These are phyloP conservation scores for Callipepla californica DNA, from an alignment of 2,113 vertebrate genomes.

Conservation along the genomic window DNA sequence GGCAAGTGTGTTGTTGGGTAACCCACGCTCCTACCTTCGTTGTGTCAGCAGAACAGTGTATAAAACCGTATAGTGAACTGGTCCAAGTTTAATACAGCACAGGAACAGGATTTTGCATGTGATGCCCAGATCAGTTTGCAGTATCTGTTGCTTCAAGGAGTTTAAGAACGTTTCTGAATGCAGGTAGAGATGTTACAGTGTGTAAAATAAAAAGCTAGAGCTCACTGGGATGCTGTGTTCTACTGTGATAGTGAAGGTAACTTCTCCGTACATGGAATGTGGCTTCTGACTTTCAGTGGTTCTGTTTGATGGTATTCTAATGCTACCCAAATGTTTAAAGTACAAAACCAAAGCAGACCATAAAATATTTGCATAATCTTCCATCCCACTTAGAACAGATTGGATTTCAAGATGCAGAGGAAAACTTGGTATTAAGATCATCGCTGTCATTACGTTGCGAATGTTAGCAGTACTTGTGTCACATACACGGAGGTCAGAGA, in stretches of 20 bases:
- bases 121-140: neutral
- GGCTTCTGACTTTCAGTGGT: neutral
- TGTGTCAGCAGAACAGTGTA: neutral
- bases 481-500: neutral
- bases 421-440: neutral
- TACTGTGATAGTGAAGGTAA: neutral
- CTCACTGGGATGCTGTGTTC: fast-evolving
- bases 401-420: neutral
- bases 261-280: neutral
- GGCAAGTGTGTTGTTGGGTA: neutral
- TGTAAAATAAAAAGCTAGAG: neutral
- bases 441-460: neutral
- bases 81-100: neutral
- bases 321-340: neutral
- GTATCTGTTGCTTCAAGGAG: neutral
- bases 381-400: neutral
- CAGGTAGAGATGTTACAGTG: neutral
- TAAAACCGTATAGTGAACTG: neutral
- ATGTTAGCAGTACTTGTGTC: neutral
- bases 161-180: neutral
- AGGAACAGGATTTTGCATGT: neutral
- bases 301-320: neutral
- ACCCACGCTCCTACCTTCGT: conserved; percentile 12
- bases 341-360: neutral
- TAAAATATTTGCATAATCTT: neutral